Evolutionary conservation across 2,888 invertebrate genomes (phyloP), one percentile per base, ranked within the genome.

Genomic region (Acleris laterana): DNA sequence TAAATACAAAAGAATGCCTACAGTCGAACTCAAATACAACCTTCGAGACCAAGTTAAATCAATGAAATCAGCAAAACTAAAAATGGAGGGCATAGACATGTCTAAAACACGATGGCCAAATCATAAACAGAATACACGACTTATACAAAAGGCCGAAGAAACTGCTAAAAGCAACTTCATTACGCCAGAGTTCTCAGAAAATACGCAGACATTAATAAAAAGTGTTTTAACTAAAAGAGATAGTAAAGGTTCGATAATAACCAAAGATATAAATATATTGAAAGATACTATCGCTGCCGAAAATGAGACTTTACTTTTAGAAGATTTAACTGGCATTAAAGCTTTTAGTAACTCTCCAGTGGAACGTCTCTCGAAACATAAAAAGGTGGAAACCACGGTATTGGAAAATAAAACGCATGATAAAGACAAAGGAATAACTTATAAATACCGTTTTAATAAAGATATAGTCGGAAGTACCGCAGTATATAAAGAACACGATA

Each of bases 21-120:
- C 83, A 73, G 74, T 88, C 5, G 80, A 89, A 71, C 71, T 90
- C n/a, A 82, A 77, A 66, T 89, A 90, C 53, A 87, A 87, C 67
- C 74, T 88, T 44, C 77, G 85, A 44, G 89, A 91, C 66, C 87
- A 88, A 70, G 81, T 89, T 0, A 90, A 83, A 69, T 83, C 88
- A 61, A 81, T 75, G 62, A 89, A 84, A 67, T 74, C 82, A 32
- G 82, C 85, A 13, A 69, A 74, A 58, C 38, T 78, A 0, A 86
- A 79, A 72, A 66, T 70, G 48, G 84, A 86, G 49, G 77, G 73
- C 13, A 68, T 78, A 6, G 85, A 85, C 51, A 72, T 84, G 9
- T 82, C 84, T 0, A 86, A 82, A 66, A 83, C 85, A 49, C 83
- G 86, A 69, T 89, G 90, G 90, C 87, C 88, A 0, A 63, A 75